Conservation (phyloP, 23 tunicate genomes). For the Ascidia mentula region DNA sequence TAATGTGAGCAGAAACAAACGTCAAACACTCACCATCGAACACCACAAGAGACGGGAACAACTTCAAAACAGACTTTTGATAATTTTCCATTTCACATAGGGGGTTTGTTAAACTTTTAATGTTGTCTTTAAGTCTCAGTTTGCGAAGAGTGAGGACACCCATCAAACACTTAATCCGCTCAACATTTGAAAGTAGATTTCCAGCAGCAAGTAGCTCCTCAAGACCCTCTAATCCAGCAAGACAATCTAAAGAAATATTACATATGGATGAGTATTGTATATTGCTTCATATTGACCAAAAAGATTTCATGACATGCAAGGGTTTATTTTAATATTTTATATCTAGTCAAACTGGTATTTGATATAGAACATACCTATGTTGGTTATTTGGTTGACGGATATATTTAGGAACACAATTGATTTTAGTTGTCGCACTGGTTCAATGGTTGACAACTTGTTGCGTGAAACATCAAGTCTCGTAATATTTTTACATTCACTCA, state of each 20-base stretch:
- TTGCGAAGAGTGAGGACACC: slow-evolving; percentile 28
- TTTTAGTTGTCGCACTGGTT: slow-evolving; percentile 42
- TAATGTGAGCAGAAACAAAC: neutral
- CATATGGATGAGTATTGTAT: neutral
- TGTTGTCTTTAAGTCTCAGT: slow-evolving; percentile 47
- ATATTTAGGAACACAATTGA: slow-evolving; percentile 43
- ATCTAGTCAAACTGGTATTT: no score
- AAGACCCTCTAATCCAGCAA: slow-evolving; percentile 43
- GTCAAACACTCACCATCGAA: neutral
- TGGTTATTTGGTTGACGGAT: slow-evolving; percentile 65
- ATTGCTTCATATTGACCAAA: no score
- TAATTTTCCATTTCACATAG: slow-evolving; percentile 49
- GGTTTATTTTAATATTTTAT: no score
- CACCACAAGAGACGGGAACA: slow-evolving; percentile 41
- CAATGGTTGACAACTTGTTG: slow-evolving; percentile 38
- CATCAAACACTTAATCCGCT: slow-evolving; percentile 49
- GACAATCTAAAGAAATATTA: slow-evolving; percentile 27
- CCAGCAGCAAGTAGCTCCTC: slow-evolving; percentile 67
- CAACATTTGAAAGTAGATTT: slow-evolving; percentile 48
- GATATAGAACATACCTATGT: no score
- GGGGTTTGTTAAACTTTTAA: slow-evolving; percentile 62
- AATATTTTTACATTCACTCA: slow-evolving; percentile 47
- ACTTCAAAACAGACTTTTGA: slow-evolving; percentile 23
- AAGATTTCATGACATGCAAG: no score
- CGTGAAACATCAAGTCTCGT: slow-evolving; percentile 41